Conservation (phyloP, 2,888 invertebrate genomes). For the Hirtodrosophila duncani region DNA sequence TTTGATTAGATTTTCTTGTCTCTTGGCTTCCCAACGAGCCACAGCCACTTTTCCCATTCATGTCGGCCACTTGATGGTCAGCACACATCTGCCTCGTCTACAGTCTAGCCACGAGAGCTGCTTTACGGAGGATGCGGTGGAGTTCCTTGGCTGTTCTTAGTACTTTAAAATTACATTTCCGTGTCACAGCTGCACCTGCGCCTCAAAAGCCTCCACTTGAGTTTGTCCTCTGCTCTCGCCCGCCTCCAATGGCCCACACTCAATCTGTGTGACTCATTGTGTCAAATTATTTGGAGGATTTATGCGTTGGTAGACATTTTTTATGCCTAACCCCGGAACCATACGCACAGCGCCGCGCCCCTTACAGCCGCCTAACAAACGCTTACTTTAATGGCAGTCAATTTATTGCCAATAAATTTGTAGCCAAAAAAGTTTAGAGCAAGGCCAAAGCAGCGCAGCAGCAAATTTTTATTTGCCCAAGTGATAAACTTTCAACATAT, state of each 20-base stretch:
- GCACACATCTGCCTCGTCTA: too few species aligned
- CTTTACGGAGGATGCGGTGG: too few species aligned
- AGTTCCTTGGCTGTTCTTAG: constrained; percentile 45
- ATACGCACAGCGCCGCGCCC: not conserved
- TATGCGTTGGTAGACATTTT: constrained; percentile 69
- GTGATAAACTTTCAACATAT: constrained; percentile 70
- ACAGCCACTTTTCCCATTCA: too few species aligned
- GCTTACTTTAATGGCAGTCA: constrained; percentile 70
- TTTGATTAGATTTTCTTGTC: constrained; percentile 72
- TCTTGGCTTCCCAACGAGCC: too few species aligned
- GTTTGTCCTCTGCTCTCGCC: constrained; percentile 8
- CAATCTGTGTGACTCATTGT: constrained; percentile 73
- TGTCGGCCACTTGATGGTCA: too few species aligned
- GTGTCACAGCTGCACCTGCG: constrained; percentile 66
- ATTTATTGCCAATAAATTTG: constrained; percentile 72
- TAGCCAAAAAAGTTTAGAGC: constrained; percentile 69
- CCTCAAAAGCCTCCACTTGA: constrained; percentile 15
- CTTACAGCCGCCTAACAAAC: constrained; percentile 13
- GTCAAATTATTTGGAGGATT: constrained; percentile 73
- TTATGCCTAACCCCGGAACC: constrained; percentile 24
- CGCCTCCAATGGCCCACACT: constrained; percentile 45
- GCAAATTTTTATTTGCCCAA: constrained; percentile 62
- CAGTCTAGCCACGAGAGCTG: too few species aligned
- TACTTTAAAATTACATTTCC: constrained; percentile 71
- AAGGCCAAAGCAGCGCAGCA: constrained; percentile 8